These are phyloP conservation scores for Beris chalybata DNA, from an alignment of 2,888 invertebrate genomes.

Conservation along the genomic window DNA sequence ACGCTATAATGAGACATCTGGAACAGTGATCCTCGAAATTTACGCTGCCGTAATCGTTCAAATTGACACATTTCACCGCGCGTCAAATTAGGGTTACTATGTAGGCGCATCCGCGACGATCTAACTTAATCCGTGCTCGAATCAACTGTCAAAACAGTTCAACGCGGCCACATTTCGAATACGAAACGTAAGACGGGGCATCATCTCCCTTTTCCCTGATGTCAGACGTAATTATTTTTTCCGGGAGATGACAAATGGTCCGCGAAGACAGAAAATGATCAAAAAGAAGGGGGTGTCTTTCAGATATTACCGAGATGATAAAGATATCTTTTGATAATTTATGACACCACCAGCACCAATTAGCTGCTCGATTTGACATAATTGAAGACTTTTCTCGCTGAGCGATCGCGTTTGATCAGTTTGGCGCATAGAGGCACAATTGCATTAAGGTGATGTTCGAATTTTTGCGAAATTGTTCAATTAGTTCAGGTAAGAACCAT, in stretches of 20 bases:
- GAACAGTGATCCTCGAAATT: neutral
- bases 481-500: no score
- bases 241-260: conserved; percentile 10
- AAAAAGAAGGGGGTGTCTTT: neutral
- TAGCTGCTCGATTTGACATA: conserved; percentile 9
- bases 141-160: conserved; percentile 10
- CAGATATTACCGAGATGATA: conserved; percentile 12
- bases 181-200: neutral
- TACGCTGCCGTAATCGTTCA: conserved; percentile 1
- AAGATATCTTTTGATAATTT: conserved; percentile 13
- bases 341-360: conserved; percentile 14
- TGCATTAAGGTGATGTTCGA: no score
- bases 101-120: neutral
- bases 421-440: no score
- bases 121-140: neutral
- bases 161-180: neutral
- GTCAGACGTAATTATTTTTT: neutral
- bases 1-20: no score
- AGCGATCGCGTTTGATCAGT: no score
- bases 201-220: neutral
- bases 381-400: conserved; percentile 2
- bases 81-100: conserved; percentile 12
- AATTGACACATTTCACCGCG: conserved; percentile 16
- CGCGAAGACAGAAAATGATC: conserved; percentile 1
- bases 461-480: no score